Conservation (phyloP, 1,140 invertebrate species). For the Brachionus sp. region DNA sequence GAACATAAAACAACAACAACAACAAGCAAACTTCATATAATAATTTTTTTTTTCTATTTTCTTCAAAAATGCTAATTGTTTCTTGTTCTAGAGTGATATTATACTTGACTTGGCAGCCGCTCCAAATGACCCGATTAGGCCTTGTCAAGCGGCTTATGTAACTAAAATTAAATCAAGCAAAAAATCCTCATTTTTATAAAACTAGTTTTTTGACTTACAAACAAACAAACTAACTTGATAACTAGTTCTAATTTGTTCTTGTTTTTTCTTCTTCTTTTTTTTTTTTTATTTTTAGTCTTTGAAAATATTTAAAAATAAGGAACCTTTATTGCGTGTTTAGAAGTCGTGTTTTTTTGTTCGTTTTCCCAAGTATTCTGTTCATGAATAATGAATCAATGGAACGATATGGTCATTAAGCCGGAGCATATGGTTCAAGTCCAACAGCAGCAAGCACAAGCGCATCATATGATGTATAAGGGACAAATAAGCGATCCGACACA, state of each 20-base stretch:
- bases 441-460: not conserved
- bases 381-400: slow-evolving; percentile 40
- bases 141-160: not conserved
- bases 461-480: not conserved
- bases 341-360: not conserved
- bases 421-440: slow-evolving; percentile 12
- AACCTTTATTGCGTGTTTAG: not conserved
- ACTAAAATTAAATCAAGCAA: slow-evolving; percentile 27
- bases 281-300: not conserved
- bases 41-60: not conserved
- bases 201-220: slow-evolving; percentile 25
- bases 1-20: not conserved
- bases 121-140: not conserved
- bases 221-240: slow-evolving; percentile 35
- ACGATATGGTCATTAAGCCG: slow-evolving; percentile 5
- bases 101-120: not conserved
- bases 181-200: not conserved
- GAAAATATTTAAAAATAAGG: not conserved
- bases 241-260: not conserved
- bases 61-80: not conserved
- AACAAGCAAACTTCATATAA: not conserved
- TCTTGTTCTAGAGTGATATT: not conserved
- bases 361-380: not conserved
- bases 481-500: not conserved
- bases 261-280: not conserved